Percentiles rank a stretch among this genome's conserved stretches.
Conservation (phyloP, 1,140 invertebrate genomes). For the Drosophila kurseongensis region DNA sequence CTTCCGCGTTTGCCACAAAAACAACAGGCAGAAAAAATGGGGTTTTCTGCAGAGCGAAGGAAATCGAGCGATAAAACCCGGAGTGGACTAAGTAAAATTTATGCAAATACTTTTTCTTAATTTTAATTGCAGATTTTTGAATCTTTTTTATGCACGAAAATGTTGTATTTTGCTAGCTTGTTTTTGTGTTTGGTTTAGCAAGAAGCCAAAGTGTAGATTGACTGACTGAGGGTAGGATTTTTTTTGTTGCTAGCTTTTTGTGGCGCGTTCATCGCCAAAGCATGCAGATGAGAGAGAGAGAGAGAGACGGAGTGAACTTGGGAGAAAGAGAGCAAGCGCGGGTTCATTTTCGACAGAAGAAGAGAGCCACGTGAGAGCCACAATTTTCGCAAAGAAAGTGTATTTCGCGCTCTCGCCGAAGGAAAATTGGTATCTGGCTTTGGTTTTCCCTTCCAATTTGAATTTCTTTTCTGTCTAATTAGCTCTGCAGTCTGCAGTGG, state of each 20-base stretch:
- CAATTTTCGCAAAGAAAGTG: constrained; percentile 26
- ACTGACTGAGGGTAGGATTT: constrained; percentile 84
- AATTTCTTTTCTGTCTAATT: constrained; percentile 35
- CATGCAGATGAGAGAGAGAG: constrained; percentile 54
- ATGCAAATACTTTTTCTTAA: background rate
- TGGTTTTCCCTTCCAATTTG: constrained; percentile 5
- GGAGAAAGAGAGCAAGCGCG: constrained; percentile 28
- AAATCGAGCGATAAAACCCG: constrained; percentile 20
- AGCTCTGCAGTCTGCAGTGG: constrained; percentile 7
- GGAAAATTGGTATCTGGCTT: constrained; percentile 29
- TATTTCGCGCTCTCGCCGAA: constrained; percentile 30
- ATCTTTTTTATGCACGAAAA: constrained; percentile 14
- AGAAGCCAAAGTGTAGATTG: constrained; percentile 85
- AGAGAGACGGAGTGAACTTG: constrained; percentile 21
- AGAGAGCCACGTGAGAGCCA: constrained; percentile 42
- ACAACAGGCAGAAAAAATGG: constrained; percentile 11
- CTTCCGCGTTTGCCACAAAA: constrained; percentile 49
- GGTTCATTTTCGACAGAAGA: constrained; percentile 40
- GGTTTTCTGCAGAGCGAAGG: constrained; percentile 23
- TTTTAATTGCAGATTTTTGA: constrained; percentile 11
- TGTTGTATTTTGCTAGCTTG: constrained; percentile 33
- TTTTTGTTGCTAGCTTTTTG: constrained; percentile 57
- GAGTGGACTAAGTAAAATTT: background rate
- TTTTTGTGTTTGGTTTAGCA: constrained; percentile 77
- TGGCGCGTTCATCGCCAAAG: constrained; percentile 66